Percentiles rank a stretch among this genome's conserved stretches.
Evolutionary conservation across 2,113 vertebrate genomes (phyloP).

Genomic region (Podilymbus podiceps): DNA sequence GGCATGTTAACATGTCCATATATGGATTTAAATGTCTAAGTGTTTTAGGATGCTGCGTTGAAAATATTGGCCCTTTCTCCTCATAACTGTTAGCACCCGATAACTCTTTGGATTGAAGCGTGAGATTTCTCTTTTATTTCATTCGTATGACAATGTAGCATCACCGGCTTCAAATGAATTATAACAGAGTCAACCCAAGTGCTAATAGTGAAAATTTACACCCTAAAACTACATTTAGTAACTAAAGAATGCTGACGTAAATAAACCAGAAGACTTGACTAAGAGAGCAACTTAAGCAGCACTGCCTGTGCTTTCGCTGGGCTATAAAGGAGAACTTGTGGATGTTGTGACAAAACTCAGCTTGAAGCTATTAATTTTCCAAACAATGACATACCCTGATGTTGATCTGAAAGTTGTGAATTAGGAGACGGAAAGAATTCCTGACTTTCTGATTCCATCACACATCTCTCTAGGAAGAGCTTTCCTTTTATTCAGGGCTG

Average conservation of each 20-base stretch:
- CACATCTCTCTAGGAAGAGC: not conserved
- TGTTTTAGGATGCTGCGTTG: not conserved
- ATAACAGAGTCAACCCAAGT: not conserved
- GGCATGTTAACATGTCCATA: not conserved
- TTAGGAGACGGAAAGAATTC: slow-evolving; percentile 36
- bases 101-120: not conserved
- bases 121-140: slow-evolving; percentile 1
- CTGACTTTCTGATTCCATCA: slow-evolving; percentile 13
- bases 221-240: slow-evolving; percentile 16
- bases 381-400: slow-evolving; percentile 37
- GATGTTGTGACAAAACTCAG: slow-evolving; percentile 62
- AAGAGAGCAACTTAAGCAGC: slow-evolving; percentile 60
- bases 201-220: not conserved
- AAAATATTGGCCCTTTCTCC: slow-evolving; percentile 26
- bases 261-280: slow-evolving; percentile 55
- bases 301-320: slow-evolving; percentile 60
- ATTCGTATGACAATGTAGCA: not conserved
- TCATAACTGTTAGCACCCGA: not conserved
- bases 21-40: not conserved
- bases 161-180: not conserved
- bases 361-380: slow-evolving; percentile 75
- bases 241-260: slow-evolving; percentile 67
- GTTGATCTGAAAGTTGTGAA: slow-evolving; percentile 26
- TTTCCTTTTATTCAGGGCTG: not conserved
- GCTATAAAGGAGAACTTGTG: slow-evolving; percentile 19